These are phyloP conservation scores for Brenthis hecate DNA, from an alignment of 2,888 invertebrate species.

Conservation along the genomic window DNA sequence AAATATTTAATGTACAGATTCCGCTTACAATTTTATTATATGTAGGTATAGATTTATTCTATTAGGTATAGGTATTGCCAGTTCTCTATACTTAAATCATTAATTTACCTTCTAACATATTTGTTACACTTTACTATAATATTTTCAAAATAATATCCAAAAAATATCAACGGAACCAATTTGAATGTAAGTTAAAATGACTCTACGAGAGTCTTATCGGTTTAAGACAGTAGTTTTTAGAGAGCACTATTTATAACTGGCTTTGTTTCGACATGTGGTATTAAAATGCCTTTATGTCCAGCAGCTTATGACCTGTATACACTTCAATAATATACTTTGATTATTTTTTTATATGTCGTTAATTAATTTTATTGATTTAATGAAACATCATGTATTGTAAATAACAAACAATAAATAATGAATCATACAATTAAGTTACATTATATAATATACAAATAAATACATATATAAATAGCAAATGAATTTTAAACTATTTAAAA, in stretches of 20 bases:
- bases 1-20: no score
- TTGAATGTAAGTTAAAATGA: not conserved
- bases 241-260: constrained; percentile 41
- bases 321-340: not conserved
- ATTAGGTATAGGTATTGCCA: no score
- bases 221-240: constrained; percentile 42
- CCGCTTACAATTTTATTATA: no score
- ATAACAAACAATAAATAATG: no score
- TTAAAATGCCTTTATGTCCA: constrained; percentile 31
- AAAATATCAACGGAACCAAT: constrained; percentile 19
- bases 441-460: not conserved
- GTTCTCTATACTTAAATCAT: no score
- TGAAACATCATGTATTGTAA: no score
- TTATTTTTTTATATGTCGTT: not conserved
- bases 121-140: not conserved
- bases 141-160: not conserved
- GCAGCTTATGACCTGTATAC: constrained; percentile 4
- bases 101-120: no score
- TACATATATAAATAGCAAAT: no score
- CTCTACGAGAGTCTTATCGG: constrained; percentile 14
- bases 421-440: no score
- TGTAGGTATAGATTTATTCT: no score
- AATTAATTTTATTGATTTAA: no score
- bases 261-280: constrained; percentile 38
- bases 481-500: not conserved